phyloP scores from a whole-genome alignment of 2,113 vertebrate species.

The Pterocles gutturalis region DNA sequence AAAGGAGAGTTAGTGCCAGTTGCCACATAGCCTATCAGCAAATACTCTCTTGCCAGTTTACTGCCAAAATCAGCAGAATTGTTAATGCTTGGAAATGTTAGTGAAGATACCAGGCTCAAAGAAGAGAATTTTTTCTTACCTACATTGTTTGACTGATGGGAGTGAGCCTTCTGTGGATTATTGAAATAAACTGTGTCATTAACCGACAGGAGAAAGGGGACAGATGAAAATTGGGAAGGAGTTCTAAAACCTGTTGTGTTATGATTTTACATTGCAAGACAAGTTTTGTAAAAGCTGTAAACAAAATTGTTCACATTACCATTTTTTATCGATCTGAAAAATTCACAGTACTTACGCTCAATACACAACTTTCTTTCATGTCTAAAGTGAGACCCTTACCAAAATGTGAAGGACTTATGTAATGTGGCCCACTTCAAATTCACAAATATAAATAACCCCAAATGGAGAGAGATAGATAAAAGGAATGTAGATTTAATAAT shows the following conservation, averaged over 20 bases:
- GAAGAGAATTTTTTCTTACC: background rate
- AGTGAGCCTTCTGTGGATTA: background rate
- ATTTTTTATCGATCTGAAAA: background rate
- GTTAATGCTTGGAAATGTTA: background rate
- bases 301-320: background rate
- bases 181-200: rapidly evolving
- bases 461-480: background rate
- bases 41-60: background rate
- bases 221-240: background rate
- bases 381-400: background rate
- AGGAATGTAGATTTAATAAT: background rate
- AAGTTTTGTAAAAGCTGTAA: background rate
- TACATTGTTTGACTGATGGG: background rate
- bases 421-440: background rate
- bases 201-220: background rate
- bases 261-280: background rate
- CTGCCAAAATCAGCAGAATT: background rate
- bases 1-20: rapidly evolving
- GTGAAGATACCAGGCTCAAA: background rate
- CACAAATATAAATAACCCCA: background rate
- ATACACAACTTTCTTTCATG: background rate
- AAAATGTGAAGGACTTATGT: rapidly evolving
- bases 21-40: background rate
- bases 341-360: no score
- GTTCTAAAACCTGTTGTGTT: background rate